Conservation (phyloP, 2,888 invertebrate genomes). For the Onchidella celtica region DNA sequence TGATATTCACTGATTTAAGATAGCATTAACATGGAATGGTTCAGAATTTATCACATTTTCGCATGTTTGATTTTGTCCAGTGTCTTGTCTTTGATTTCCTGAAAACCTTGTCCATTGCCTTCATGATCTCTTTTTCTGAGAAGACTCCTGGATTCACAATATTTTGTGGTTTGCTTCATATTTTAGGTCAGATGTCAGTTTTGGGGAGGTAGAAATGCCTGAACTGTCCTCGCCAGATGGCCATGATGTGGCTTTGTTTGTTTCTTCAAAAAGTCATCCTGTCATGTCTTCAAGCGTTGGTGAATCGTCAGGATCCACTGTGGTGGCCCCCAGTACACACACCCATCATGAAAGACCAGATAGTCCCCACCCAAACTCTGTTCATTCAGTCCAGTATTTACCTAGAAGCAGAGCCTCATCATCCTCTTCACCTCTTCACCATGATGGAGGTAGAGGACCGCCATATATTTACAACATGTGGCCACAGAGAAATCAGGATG, state of each 20-base stretch:
- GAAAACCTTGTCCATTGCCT: no score
- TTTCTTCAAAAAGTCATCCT: neutral
- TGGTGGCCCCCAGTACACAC: slow-evolving; percentile 14
- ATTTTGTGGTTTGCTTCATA: no score
- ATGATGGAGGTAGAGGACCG: slow-evolving; percentile 37
- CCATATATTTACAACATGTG: slow-evolving; percentile 44
- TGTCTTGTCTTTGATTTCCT: no score
- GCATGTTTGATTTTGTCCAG: no score
- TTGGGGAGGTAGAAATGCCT: slow-evolving; percentile 54
- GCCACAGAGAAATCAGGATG: slow-evolving; percentile 40
- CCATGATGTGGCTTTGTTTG: slow-evolving; percentile 37
- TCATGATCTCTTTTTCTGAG: no score
- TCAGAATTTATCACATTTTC: no score
- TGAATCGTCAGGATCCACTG: slow-evolving; percentile 42
- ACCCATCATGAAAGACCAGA: slow-evolving; percentile 31
- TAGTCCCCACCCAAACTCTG: slow-evolving; percentile 39
- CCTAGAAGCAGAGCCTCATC: slow-evolving; percentile 34
- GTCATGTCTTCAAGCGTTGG: slow-evolving; percentile 23
- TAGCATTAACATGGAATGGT: no score
- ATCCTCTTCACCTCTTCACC: slow-evolving; percentile 57
- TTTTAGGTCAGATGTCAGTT: slow-evolving; percentile 54
- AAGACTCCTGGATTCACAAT: no score
- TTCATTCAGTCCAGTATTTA: slow-evolving; percentile 6
- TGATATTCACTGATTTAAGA: no score
- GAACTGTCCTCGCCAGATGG: slow-evolving; percentile 31